Evolutionary conservation across 2,797 vertebrate genomes (phyloP).

Genomic region (Notamacropus eugenii): DNA sequence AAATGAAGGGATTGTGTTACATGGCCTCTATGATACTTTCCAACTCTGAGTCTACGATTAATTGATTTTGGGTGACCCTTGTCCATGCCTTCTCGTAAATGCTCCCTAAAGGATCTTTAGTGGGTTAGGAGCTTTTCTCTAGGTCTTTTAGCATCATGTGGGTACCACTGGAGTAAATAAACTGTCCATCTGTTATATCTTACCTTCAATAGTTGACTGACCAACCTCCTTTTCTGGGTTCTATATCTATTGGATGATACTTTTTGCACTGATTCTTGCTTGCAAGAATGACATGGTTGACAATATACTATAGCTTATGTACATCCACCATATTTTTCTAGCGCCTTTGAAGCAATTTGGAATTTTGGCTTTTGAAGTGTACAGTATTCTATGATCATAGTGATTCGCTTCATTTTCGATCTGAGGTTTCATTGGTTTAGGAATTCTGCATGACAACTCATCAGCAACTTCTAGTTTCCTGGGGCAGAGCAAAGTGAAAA

Average conservation of each 20-base stretch:
- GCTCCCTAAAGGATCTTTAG: not conserved
- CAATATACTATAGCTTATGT: not conserved
- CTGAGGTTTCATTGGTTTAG: not conserved
- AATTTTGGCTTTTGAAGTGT: not conserved
- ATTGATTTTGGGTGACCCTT: not conserved
- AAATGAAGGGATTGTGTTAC: not conserved
- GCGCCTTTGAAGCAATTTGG: not conserved
- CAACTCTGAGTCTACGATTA: not conserved
- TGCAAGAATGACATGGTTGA: not conserved
- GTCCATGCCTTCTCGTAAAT: not conserved
- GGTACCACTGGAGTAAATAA: not conserved
- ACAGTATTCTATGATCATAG: not conserved
- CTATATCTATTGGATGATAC: not conserved
- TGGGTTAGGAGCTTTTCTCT: not conserved
- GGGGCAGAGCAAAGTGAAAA: not conserved
- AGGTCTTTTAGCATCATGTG: not conserved
- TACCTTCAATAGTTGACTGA: not conserved
- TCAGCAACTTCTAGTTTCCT: not conserved
- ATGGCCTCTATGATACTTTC: not conserved
- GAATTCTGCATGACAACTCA: not conserved
- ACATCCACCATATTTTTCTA: not conserved
- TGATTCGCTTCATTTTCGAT: not conserved
- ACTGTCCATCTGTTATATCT: not conserved
- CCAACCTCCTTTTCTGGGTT: not conserved
- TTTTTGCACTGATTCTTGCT: not conserved